Base-by-base conservation (phyloP, 2,797 vertebrate species). In the Darevskia mixta region DNA sequence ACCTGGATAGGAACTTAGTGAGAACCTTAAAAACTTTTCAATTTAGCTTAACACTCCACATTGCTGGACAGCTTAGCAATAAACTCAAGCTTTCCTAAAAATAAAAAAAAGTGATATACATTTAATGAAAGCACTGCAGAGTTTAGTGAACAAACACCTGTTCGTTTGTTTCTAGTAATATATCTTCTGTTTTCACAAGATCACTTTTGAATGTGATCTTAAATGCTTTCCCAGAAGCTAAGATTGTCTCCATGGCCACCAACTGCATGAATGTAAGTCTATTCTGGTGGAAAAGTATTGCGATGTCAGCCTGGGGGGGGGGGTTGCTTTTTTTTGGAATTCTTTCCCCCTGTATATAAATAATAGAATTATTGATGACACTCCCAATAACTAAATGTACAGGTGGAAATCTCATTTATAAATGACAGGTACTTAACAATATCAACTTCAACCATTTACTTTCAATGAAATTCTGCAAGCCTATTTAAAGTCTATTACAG, bases 401-500 rank as follows among this genome's bases (percentile, higher is more conserved):
- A 91, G n/a, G 72, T 83, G 90, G 91, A 94, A 90, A 93, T 96
- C 90, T 92, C 88, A 92, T 90, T 95, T 93, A 95, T 86, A 95
- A 95, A 94, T 92, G 87, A 94, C 87, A 90, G 35, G 91, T 92
- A 93, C 82, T 91, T 93, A 95, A 91, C 90, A 90, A 91, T 88
- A 95, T 95, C 92, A 96, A 92, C 93, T 91, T 92, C 87, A 92
- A 90, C 94, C 95, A 93, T 94, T 94, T 71, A 90, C 61, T 93
- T 92, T 79, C 90, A 94, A 89, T 92, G 90, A 95, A 96, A 96
- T 87, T 92, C 92, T 92, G 84, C 91, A 93, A 95, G 92, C 88
- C 93, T 95, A 92, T 94, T 97, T 94, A 93, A 96, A 96, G 83
- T 87, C 92, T 93, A 91, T 95, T 95, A 95, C 1, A 9, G 80